A percentile compares a stretch with the other conserved stretches of the same genome.
Conservation (phyloP, 2,113 vertebrate species). For the Mormyrus lacerda region DNA sequence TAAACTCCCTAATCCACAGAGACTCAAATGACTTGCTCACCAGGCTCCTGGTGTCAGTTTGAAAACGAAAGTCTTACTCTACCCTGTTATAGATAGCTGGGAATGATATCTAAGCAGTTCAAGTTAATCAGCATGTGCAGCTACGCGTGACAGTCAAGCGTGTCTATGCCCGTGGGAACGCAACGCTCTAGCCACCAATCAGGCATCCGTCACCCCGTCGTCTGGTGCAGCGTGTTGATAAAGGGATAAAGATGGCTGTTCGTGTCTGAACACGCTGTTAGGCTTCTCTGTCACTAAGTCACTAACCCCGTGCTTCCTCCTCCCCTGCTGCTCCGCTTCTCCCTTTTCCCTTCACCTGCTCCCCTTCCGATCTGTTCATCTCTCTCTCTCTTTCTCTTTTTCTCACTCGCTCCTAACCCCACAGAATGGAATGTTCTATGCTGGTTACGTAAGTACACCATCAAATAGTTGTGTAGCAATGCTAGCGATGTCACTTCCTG, state of each 20-base stretch:
- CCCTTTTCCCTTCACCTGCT: conserved; percentile 3
- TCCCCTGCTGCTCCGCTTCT: conserved; percentile 29
- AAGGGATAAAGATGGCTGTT: not conserved
- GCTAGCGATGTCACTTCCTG: conserved; percentile 16
- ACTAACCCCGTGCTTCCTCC: conserved; percentile 51
- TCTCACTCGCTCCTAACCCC: conserved; percentile 42
- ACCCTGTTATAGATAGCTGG: not conserved
- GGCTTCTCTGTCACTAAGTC: conserved; percentile 42
- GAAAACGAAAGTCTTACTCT: not conserved
- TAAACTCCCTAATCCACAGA: not conserved
- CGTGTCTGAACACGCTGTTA: not conserved
- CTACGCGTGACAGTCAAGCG: not conserved
- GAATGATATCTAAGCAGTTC: not conserved
- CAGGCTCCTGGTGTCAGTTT: not conserved
- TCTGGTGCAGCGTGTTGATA: not conserved
- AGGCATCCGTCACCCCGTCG: not conserved
- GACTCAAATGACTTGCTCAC: not conserved
- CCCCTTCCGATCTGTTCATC: not conserved
- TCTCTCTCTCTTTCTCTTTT: conserved; percentile 23
- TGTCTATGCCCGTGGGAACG: not conserved
- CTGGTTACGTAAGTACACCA: conserved; percentile 81
- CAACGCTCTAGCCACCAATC: not conserved
- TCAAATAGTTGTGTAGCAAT: not conserved
- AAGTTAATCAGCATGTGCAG: not conserved
- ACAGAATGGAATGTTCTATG: conserved; percentile 86